Conservation (phyloP, 2,888 invertebrate genomes). For the Limulus polyphemus region DNA sequence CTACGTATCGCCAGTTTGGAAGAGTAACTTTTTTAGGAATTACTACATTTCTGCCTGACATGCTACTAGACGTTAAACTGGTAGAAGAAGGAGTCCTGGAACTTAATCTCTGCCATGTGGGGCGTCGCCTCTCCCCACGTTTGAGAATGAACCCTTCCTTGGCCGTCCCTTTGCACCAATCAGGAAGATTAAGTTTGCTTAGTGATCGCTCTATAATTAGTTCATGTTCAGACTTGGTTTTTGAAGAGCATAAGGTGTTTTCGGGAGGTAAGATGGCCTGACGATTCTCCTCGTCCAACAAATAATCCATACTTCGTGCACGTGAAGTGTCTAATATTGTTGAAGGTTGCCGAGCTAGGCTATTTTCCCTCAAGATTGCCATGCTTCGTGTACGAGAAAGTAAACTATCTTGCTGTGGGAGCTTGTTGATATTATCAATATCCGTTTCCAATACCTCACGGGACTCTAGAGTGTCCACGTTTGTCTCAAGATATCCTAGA, state of each 20-base stretch:
- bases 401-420: too few relatives aligned
- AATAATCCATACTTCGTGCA: slow-evolving; percentile 84
- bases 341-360: too few relatives aligned
- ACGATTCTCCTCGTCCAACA: slow-evolving; percentile 82
- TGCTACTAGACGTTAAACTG: slow-evolving; percentile 33
- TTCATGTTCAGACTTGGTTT: slow-evolving; percentile 68
- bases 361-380: too few relatives aligned
- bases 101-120: slow-evolving; percentile 38
- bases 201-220: slow-evolving; percentile 81
- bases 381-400: too few relatives aligned
- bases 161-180: slow-evolving; percentile 63
- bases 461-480: too few relatives aligned
- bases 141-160: too few relatives aligned
- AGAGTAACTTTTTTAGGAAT: slow-evolving; percentile 21
- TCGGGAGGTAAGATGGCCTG: slow-evolving; percentile 80
- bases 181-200: slow-evolving; percentile 85
- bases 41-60: slow-evolving; percentile 15
- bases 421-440: too few relatives aligned
- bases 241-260: slow-evolving; percentile 71
- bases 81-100: slow-evolving; percentile 70
- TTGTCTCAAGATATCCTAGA: too few relatives aligned
- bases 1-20: slow-evolving; percentile 23
- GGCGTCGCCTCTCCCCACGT: too few relatives aligned
- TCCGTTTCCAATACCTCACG: too few relatives aligned
- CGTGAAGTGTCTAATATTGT: slow-evolving; percentile 24